Evolutionary conservation across 1,140 invertebrate genomes (phyloP).

Genomic region (Chionoecetes opilio): DNA sequence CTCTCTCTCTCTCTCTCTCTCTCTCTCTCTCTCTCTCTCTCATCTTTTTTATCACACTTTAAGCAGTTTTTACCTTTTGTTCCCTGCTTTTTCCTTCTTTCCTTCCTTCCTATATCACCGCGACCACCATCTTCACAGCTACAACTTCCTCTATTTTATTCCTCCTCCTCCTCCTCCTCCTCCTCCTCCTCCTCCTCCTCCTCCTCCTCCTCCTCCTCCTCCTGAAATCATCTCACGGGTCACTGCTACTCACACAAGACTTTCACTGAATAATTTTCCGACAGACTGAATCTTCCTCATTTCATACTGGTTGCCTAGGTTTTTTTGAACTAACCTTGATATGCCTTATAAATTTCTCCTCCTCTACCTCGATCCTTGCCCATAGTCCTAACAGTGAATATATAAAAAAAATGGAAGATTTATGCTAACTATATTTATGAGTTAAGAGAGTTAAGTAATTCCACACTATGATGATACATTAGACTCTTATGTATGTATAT

Average conservation of each 20-base stretch:
- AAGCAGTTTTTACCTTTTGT: too few species aligned
- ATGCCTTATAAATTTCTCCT: too few species aligned
- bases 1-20: not conserved
- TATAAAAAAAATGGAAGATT: too few species aligned
- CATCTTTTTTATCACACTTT: too few species aligned
- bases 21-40: not conserved
- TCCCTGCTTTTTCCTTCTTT: too few species aligned
- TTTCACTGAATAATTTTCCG: constrained; percentile 4
- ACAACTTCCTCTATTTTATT: not conserved
- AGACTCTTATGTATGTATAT: too few species aligned
- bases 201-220: constrained; percentile 23
- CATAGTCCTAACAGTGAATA: too few species aligned
- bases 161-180: not conserved
- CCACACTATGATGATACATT: too few species aligned
- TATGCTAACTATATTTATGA: too few species aligned
- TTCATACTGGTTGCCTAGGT: not conserved
- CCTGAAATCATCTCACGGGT: not conserved
- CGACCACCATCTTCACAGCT: too few species aligned
- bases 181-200: constrained; percentile 23
- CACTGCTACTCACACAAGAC: constrained; percentile 10
- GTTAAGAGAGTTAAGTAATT: too few species aligned
- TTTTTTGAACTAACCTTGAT: too few species aligned
- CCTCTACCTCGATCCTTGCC: not conserved
- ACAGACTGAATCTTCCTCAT: not conserved
- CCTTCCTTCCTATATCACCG: not conserved